A percentile compares a stretch with the other conserved stretches of the same genome.
phyloP scores from a whole-genome alignment of 2,113 vertebrate genomes.

The Elephas maximus region DNA sequence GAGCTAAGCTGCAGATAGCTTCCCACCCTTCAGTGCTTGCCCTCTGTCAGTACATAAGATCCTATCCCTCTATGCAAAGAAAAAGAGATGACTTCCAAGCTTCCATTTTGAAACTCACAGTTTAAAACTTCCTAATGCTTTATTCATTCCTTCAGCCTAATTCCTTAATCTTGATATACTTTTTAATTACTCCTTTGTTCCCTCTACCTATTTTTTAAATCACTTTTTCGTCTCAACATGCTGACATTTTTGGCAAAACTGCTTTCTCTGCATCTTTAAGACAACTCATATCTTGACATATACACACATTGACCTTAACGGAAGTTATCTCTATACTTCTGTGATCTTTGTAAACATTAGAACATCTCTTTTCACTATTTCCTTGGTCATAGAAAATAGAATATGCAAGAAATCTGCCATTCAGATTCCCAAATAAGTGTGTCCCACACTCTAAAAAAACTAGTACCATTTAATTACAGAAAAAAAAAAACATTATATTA shows the following conservation, averaged over 20 bases:
- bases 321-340: background rate
- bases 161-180: constrained; percentile 13
- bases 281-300: background rate
- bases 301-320: background rate
- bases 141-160: background rate
- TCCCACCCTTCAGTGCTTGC: background rate
- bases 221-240: background rate
- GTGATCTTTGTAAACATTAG: background rate
- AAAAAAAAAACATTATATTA: background rate
- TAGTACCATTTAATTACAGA: constrained; percentile 17
- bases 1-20: background rate
- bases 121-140: background rate
- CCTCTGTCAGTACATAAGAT: background rate
- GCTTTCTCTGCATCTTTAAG: background rate
- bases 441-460: background rate
- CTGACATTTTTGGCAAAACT: background rate
- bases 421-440: constrained; percentile 16
- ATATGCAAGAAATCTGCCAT: background rate
- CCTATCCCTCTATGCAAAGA: background rate
- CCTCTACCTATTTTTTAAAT: background rate
- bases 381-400: background rate
- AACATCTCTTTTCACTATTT: background rate
- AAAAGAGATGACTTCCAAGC: background rate
- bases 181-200: constrained; percentile 18
- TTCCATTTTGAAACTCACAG: background rate